Base-by-base conservation (phyloP, 2,888 invertebrate species). In the Drosophila nr. perissopoda region DNA sequence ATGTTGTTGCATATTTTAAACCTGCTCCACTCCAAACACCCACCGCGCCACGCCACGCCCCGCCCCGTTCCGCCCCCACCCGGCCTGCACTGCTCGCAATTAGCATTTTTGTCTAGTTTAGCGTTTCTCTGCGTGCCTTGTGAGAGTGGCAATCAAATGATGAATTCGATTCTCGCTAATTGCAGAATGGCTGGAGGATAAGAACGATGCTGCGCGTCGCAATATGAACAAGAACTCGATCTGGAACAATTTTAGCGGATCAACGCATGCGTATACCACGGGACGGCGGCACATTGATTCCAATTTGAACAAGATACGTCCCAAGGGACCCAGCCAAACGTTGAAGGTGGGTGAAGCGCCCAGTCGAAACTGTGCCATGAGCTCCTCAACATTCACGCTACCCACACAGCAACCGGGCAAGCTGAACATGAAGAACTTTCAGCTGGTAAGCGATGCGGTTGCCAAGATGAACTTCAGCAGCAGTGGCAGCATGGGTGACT, bases 391-490 rank as follows among this genome's bases (percentile, higher is more conserved):
- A 48, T 84, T 84, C 63, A 84, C 83, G 63, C 82, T 84, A 60
- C 83, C 83, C 90, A 90, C 89, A 64, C 92, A 96, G 95, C 97
- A 97, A 95, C 97, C 98, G 21, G 98, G 98, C 68, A 97, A 97
- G 94, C 93, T 98, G 91, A 97, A 98, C 92, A 94, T 97, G 94
- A 97, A 97, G 93, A 97, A 97, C 92, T 98, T 96, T 93, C 96
- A 97, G 57, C 95, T 97, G 93, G 97, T 98, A 71, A 97, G 97
- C 87, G 97, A 98, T 91, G 97, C 97, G 7, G 95, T 98, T 81
- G 94, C 95, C 93, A 94, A 95, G 94, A 94, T 95, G 95, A 95
- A 96, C 94, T 95, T 95, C 94, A 89, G 74, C 52, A 72, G 80
- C 69, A 80, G 76, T 45, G 89, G 85, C 70, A 87, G 85, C 82